Base-by-base conservation (phyloP, 2,113 vertebrate species). In the Mugil cephalus region DNA sequence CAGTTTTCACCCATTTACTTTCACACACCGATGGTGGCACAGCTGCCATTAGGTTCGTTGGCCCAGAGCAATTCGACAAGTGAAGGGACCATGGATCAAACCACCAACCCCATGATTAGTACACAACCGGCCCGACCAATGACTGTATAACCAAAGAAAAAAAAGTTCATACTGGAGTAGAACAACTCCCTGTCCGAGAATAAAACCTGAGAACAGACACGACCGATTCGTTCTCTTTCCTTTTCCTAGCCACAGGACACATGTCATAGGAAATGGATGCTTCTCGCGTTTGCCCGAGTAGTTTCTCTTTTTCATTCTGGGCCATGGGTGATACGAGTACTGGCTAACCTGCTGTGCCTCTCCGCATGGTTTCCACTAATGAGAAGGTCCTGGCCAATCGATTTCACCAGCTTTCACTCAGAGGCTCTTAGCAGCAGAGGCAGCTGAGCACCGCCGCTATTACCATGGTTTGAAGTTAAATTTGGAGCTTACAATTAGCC, bases 321-420 rank as follows among this genome's bases (percentile, higher is more conserved):
- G 38, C 63, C 40, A 18, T 9, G 38, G 19, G 63, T 66, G 50
- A 61, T 60, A 71, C 66, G 72, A 78, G 68, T 75, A 79, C 55
- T 65, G 55, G 68, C 30, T 18, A 19, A 58, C 58, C 77, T 21
- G 79, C 87, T 86, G 87, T 50, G 84, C 61, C 71, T 4, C 82
- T 4, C 82, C 0, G 52, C 60, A 10, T 64, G 75, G 68, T 56
- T 76, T 48, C 54, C 63, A 18, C 63, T 80, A 71, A 87, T 84
- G 69, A 82, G 59, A 65, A 79, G 63, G 48, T 82, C 47, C 43
- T 46, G 9, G 4, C 38, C 61, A 51, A 79, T 85, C 38, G 43
- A 84, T 77, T 66, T 75, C 59, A 30, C 46, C 19, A 56, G 61
- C 43, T 17, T 74, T 68, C 35, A 40, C 52, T 74, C 51, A 21